phyloP scores from a whole-genome alignment of 2,888 invertebrate species.

The Chloromyia formosa region DNA sequence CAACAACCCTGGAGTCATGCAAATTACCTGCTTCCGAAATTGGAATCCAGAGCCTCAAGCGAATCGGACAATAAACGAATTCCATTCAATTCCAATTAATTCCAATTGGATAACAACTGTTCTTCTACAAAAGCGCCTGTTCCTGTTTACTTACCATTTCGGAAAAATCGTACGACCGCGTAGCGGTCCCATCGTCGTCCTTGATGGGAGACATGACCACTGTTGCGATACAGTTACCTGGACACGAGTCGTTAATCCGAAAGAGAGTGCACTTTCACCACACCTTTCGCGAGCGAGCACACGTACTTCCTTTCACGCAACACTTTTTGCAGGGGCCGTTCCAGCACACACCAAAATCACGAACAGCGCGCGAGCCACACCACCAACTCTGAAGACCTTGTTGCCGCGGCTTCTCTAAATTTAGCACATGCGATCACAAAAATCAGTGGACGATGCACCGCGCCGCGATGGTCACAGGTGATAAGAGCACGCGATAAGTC shows the following conservation, averaged over 20 bases:
- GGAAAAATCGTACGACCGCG: constrained; percentile 3
- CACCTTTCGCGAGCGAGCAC: not conserved
- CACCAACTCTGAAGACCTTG: too few species aligned
- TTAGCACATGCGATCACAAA: constrained; percentile 8
- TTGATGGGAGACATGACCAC: constrained; percentile 1
- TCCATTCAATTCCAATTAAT: too few species aligned
- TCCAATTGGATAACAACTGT: too few species aligned
- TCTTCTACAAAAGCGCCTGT: too few species aligned
- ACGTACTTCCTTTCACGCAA: not conserved
- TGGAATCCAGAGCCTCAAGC: too few species aligned
- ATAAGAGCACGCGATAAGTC: constrained; percentile 2
- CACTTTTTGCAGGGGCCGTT: not conserved
- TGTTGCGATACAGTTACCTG: not conserved
- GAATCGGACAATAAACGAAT: too few species aligned
- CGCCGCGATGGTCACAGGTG: constrained; percentile 3
- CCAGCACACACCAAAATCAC: not conserved
- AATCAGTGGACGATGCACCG: not conserved
- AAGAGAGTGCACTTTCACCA: not conserved
- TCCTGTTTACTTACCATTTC: not conserved
- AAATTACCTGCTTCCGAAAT: too few species aligned
- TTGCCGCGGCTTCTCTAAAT: not conserved
- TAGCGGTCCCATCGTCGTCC: not conserved
- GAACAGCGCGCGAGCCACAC: not conserved
- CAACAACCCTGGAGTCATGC: too few species aligned
- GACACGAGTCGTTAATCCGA: not conserved